These are phyloP conservation scores for Pandemis corylana DNA, from an alignment of 2,888 invertebrate species.

Conservation along the genomic window DNA sequence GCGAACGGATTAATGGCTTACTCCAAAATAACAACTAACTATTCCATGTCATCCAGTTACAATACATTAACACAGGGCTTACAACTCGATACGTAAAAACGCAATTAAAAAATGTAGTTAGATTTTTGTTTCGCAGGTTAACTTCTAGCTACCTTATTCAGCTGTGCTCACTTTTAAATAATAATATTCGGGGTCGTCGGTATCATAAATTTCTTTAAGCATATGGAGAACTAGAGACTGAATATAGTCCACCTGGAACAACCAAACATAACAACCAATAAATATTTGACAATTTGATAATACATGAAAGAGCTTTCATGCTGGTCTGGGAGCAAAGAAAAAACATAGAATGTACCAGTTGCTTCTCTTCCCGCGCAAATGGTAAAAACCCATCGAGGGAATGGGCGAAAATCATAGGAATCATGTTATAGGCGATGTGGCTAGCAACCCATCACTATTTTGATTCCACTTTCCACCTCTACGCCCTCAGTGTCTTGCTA, in stretches of 20 bases:
- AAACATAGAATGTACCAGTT: too few relatives aligned
- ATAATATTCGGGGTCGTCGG: slow-evolving; percentile 79
- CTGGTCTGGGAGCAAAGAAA: too few relatives aligned
- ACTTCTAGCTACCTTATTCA: neutral
- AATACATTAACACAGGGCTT: neutral
- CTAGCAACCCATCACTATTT: too few relatives aligned
- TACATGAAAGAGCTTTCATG: neutral
- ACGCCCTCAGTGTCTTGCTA: too few relatives aligned
- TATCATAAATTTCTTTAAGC: slow-evolving; percentile 80
- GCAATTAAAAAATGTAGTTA: neutral
- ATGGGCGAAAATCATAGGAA: too few relatives aligned
- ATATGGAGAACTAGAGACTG: slow-evolving; percentile 87
- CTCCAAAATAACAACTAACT: slow-evolving; percentile 21
- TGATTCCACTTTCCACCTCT: too few relatives aligned
- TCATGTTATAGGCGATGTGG: too few relatives aligned
- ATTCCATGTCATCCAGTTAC: neutral
- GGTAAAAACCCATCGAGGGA: too few relatives aligned
- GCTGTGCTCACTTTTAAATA: slow-evolving; percentile 70
- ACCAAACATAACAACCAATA: slow-evolving; percentile 6
- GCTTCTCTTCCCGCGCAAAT: too few relatives aligned
- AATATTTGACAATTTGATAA: neutral
- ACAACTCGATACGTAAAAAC: neutral
- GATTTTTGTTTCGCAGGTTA: neutral
- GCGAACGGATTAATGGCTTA: slow-evolving; percentile 24
- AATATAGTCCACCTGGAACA: slow-evolving; percentile 89